Percentiles rank a stretch among this genome's conserved stretches.
Evolutionary conservation across 2,797 vertebrate species (phyloP).

Genomic region (Falco rusticolus): DNA sequence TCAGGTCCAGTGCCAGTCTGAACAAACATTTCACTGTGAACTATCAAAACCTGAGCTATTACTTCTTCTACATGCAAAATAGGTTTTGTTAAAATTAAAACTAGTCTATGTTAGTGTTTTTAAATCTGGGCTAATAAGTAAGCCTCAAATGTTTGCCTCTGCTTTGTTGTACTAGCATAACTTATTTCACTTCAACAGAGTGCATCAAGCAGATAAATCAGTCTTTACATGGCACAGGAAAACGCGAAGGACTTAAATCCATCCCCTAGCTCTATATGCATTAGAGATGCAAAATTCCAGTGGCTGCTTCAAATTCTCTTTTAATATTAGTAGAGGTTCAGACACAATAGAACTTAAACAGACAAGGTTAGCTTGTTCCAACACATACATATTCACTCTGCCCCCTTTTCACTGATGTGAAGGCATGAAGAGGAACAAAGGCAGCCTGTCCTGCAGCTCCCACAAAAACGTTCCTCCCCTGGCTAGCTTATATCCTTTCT

Average conservation of each 20-base stretch:
- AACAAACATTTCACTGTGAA: neutral
- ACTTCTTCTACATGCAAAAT: neutral
- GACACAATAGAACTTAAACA: neutral
- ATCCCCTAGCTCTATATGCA: neutral
- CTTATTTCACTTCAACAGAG: slow-evolving; percentile 15
- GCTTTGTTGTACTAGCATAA: neutral
- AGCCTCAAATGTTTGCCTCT: neutral
- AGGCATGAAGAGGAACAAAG: neutral
- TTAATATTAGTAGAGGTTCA: neutral
- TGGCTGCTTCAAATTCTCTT: neutral
- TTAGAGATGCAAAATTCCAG: neutral
- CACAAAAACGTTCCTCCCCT: neutral
- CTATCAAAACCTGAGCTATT: neutral
- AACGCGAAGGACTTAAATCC: slow-evolving; percentile 22
- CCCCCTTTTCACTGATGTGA: neutral
- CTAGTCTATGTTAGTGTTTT: neutral
- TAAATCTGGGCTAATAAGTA: neutral
- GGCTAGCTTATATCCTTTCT: neutral
- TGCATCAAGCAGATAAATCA: neutral
- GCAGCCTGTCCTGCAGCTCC: neutral
- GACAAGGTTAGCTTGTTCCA: neutral
- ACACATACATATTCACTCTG: neutral
- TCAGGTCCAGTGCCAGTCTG: neutral
- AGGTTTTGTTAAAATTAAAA: neutral
- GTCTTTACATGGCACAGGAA: neutral